Conservation (phyloP, 2,888 invertebrate species). For the Spilosoma lubricipeda region DNA sequence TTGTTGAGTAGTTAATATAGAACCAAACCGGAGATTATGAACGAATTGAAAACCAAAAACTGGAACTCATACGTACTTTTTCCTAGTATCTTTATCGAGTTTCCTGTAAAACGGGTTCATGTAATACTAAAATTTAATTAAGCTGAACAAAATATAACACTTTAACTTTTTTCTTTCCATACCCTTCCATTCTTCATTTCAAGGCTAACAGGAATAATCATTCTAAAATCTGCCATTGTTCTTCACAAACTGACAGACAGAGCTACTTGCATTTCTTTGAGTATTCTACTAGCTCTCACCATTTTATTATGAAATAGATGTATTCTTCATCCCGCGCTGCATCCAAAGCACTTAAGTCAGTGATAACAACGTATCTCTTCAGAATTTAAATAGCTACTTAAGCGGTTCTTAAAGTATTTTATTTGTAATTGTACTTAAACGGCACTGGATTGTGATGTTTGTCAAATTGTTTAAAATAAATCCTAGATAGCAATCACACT, state of each 20-base stretch:
- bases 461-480: background rate
- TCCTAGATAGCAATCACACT: background rate
- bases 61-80: background rate
- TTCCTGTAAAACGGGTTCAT: background rate
- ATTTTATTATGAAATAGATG: slow-evolving; percentile 29
- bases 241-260: slow-evolving; percentile 9
- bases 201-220: background rate
- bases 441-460: slow-evolving; percentile 14
- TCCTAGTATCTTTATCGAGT: background rate
- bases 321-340: slow-evolving; percentile 31
- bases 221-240: background rate
- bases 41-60: too few relatives aligned
- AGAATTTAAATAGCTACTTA: slow-evolving; percentile 46
- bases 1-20: too few relatives aligned
- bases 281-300: slow-evolving; percentile 17
- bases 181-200: background rate
- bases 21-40: too few relatives aligned
- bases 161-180: background rate
- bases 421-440: slow-evolving; percentile 38
- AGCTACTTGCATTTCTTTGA: background rate
- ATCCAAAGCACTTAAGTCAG: slow-evolving; percentile 38
- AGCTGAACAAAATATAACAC: background rate
- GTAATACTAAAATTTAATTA: slow-evolving; percentile 2
- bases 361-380: slow-evolving; percentile 36
- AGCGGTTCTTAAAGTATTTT: slow-evolving; percentile 39